Evolutionary conservation across 2,888 invertebrate species (phyloP).

Genomic region (Diplolepis rosae): DNA sequence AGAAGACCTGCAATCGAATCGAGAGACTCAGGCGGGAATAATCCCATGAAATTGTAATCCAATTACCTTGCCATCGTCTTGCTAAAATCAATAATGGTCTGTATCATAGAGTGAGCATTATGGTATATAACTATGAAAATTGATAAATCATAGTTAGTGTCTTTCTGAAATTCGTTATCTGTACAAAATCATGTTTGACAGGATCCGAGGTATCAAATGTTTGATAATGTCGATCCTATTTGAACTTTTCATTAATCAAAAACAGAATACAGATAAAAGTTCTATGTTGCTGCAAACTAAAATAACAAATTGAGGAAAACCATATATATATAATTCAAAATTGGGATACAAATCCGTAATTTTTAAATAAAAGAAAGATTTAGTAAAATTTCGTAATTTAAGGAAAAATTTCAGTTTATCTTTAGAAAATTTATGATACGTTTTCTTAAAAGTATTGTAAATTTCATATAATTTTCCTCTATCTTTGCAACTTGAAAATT

Average conservation of each 20-base stretch:
- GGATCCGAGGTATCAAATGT: neutral
- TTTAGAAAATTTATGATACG: too few species aligned
- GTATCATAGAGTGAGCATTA: neutral
- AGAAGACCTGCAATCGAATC: neutral
- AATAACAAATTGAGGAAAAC: too few species aligned
- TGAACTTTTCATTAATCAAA: neutral
- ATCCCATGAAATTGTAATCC: slow-evolving; percentile 13
- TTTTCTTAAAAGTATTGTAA: too few species aligned
- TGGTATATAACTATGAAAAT: neutral
- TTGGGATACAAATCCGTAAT: too few species aligned
- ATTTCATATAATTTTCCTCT: too few species aligned
- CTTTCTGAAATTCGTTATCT: slow-evolving; percentile 2
- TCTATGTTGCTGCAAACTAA: too few species aligned
- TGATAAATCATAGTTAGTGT: slow-evolving; percentile 6
- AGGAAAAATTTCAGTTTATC: too few species aligned
- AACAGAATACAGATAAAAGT: too few species aligned
- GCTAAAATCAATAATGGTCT: slow-evolving; percentile 18
- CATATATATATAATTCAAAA: too few species aligned
- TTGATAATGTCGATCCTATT: neutral
- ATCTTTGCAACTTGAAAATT: too few species aligned
- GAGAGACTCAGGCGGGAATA: neutral
- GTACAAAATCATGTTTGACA: neutral
- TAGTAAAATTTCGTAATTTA: too few species aligned
- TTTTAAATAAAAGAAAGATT: too few species aligned
- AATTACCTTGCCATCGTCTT: slow-evolving; percentile 16